Evolutionary conservation across 1,140 invertebrate species (phyloP).

Genomic region (Heliconius hewitsoni): DNA sequence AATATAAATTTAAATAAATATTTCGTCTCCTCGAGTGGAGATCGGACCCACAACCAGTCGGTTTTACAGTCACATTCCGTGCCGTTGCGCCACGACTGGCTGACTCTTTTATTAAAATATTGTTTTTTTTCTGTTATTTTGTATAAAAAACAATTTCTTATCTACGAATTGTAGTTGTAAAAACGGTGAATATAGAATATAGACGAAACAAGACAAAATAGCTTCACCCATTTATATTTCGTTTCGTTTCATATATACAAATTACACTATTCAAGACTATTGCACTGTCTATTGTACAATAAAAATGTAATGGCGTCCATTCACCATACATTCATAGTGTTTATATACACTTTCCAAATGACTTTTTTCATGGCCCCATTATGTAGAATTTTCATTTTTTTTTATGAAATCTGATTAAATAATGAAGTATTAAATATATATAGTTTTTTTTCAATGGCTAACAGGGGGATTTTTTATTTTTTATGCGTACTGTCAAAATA

Average conservation of each 20-base stretch:
- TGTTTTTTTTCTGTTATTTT: no score
- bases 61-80: no score
- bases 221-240: background rate
- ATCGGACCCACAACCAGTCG: no score
- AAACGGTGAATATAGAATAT: background rate
- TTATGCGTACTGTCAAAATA: no score
- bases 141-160: no score
- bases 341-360: background rate
- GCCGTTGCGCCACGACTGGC: no score
- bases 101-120: no score
- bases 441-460: no score
- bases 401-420: background rate
- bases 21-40: no score
- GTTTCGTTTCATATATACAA: background rate
- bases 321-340: slow-evolving; percentile 4
- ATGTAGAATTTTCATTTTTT: background rate
- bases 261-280: slow-evolving; percentile 4
- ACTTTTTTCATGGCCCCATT: background rate
- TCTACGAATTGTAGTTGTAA: no score
- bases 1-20: no score
- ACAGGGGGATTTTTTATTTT: no score
- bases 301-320: slow-evolving; percentile 13
- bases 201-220: background rate
- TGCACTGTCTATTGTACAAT: background rate
- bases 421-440: background rate